Percentiles rank a stretch among this genome's conserved stretches.
These are phyloP conservation scores for Lasaia peninsularis DNA, from an alignment of 1,140 invertebrate species.

Conservation along the genomic window DNA sequence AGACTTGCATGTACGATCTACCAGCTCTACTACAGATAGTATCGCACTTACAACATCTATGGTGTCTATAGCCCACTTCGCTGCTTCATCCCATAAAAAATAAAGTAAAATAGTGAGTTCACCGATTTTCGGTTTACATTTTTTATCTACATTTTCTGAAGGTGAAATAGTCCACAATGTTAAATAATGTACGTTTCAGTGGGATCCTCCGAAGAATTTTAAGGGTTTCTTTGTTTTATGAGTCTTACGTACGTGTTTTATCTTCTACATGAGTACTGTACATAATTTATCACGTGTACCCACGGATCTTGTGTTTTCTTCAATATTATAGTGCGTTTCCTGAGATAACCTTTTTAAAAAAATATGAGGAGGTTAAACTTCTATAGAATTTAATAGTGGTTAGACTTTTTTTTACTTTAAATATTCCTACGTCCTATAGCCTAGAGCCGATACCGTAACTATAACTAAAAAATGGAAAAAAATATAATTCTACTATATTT, in stretches of 20 bases:
- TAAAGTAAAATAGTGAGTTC: no score
- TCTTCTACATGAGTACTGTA: conserved; percentile 38
- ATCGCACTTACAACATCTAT: no score
- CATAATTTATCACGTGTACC: conserved; percentile 27
- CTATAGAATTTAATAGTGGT: not conserved
- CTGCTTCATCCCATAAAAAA: no score
- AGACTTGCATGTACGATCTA: no score
- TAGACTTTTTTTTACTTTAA: no score
- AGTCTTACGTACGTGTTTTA: conserved; percentile 47
- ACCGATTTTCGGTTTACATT: no score
- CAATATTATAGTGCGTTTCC: conserved; percentile 1
- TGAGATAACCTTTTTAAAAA: conserved; percentile 2
- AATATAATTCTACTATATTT: no score
- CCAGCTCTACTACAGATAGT: no score
- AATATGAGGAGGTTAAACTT: not conserved
- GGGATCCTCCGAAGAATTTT: conserved; percentile 29
- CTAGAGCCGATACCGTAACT: no score
- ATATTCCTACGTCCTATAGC: no score
- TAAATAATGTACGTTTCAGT: conserved; percentile 54
- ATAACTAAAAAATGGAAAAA: no score
- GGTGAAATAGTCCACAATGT: conserved; percentile 19
- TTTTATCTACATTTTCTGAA: not conserved
- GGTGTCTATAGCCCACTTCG: no score
- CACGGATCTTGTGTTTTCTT: not conserved
- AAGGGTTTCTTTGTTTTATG: conserved; percentile 51